Evolutionary conservation across 2,888 invertebrate genomes (phyloP).

Genomic region (Rotaria sp.): DNA sequence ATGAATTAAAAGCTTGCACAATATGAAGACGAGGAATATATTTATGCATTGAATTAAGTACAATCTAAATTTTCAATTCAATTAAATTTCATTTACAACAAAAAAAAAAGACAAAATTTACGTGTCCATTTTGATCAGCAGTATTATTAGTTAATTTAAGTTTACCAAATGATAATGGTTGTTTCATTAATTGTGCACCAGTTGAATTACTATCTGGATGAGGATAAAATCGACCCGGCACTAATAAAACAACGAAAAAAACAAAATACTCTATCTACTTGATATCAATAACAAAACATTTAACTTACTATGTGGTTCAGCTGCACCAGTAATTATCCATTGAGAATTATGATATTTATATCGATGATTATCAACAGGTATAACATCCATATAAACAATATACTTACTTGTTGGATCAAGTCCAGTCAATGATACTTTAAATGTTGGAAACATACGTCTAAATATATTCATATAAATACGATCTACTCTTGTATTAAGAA

Average conservation of each 20-base stretch:
- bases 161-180: slow-evolving; percentile 39
- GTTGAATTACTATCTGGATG: slow-evolving; percentile 38
- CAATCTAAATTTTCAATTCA: neutral
- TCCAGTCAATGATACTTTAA: slow-evolving; percentile 69
- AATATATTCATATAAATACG: neutral
- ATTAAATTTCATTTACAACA: neutral
- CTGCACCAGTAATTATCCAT: slow-evolving; percentile 74
- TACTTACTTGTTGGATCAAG: slow-evolving; percentile 74
- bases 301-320: slow-evolving; percentile 67
- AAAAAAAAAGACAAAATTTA: neutral
- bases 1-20: slow-evolving; percentile 31
- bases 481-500: no score
- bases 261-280: neutral
- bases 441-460: slow-evolving; percentile 62
- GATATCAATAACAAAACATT: neutral
- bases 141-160: slow-evolving; percentile 40
- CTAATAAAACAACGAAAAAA: neutral
- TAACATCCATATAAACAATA: slow-evolving; percentile 72
- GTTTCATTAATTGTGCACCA: slow-evolving; percentile 39
- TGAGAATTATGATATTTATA: slow-evolving; percentile 69
- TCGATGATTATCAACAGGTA: slow-evolving; percentile 69
- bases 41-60: slow-evolving; percentile 41
- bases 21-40: slow-evolving; percentile 39
- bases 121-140: slow-evolving; percentile 38
- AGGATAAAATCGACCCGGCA: slow-evolving; percentile 31